Conservation (phyloP, 2,888 invertebrate genomes). For the Macrophya alboannulata region DNA sequence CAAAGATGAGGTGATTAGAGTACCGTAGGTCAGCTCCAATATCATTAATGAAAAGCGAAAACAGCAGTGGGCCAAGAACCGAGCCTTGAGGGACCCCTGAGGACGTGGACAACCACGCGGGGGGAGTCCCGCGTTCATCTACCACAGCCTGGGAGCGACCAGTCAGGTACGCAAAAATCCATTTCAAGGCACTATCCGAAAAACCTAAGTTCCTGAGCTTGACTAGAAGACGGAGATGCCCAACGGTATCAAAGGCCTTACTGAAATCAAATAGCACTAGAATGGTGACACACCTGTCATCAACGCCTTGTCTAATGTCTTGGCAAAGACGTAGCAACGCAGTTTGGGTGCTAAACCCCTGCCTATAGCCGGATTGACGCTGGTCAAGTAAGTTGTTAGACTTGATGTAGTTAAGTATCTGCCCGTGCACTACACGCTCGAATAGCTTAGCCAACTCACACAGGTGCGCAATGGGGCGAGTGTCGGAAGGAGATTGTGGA, state of each 20-base stretch:
- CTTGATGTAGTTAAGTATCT: background rate
- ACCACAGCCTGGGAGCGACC: conserved; percentile 6
- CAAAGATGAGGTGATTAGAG: conserved; percentile 36
- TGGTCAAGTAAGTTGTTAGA: background rate
- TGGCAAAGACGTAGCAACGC: background rate
- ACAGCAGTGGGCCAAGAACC: conserved; percentile 11
- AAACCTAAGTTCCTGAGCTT: background rate
- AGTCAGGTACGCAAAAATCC: background rate
- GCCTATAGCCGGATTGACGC: background rate
- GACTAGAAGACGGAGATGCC: background rate
- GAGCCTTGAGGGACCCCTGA: conserved; percentile 3
- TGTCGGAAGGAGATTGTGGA: background rate
- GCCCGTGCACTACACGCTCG: background rate
- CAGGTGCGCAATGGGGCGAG: conserved; percentile 14
- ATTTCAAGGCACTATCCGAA: background rate
- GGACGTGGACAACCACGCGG: background rate
- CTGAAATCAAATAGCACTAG: conserved; percentile 7
- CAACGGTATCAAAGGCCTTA: conserved; percentile 18
- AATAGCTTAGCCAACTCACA: background rate
- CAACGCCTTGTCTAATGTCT: background rate
- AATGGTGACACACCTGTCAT: background rate
- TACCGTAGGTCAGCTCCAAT: background rate
- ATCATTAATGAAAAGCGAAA: conserved; percentile 53
- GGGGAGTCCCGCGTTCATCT: background rate
- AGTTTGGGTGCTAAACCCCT: background rate